A percentile compares a stretch with the other conserved stretches of the same genome.
These are phyloP conservation scores for Drosophila burlai DNA, from an alignment of 1,140 invertebrate genomes.

Conservation along the genomic window DNA sequence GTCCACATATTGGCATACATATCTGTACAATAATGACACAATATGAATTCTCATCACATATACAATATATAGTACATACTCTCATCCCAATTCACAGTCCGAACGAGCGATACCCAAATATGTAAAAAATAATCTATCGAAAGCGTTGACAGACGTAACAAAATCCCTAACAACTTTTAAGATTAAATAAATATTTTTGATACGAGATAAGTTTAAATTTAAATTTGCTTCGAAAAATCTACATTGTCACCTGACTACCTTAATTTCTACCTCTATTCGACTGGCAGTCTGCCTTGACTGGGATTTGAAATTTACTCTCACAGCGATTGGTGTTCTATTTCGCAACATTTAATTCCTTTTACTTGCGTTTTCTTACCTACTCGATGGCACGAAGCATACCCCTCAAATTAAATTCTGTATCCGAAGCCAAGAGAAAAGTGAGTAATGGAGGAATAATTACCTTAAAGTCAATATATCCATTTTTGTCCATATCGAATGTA, in stretches of 20 bases:
- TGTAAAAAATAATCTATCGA: slow-evolving; percentile 11
- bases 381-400: not conserved
- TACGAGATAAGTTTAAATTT: not conserved
- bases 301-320: not conserved
- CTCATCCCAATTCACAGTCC: slow-evolving; percentile 8
- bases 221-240: not conserved
- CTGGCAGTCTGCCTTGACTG: not conserved
- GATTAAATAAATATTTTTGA: not conserved
- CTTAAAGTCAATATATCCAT: slow-evolving; percentile 99
- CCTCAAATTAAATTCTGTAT: slow-evolving; percentile 1
- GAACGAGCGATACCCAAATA: slow-evolving; percentile 24
- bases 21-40: slow-evolving; percentile 39
- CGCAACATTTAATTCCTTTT: not conserved
- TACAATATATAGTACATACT: slow-evolving; percentile 32
- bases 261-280: not conserved
- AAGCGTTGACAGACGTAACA: not conserved
- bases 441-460: slow-evolving; percentile 86
- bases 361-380: not conserved
- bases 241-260: not conserved
- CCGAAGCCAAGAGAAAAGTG: not conserved
- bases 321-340: not conserved
- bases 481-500: slow-evolving; percentile 99
- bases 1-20: slow-evolving; percentile 18
- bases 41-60: slow-evolving; percentile 44
- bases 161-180: not conserved